Percentiles rank a stretch among this genome's conserved stretches.
These are phyloP conservation scores for Phenganax stokvisi DNA, from an alignment of 92 coral and sea anemone genomes.

Conservation along the genomic window DNA sequence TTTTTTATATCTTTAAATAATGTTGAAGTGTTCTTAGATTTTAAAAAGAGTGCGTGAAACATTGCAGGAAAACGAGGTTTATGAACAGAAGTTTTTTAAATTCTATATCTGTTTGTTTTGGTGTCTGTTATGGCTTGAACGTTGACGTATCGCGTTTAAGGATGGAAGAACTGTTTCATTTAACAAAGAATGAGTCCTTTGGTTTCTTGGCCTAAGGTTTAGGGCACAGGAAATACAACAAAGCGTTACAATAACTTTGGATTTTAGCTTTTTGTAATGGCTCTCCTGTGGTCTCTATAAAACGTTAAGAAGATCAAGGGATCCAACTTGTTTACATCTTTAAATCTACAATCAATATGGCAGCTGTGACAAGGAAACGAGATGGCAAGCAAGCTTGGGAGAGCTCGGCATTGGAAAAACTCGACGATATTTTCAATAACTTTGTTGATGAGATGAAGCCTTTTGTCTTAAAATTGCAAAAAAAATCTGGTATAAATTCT, in stretches of 20 bases:
- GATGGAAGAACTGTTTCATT: not conserved
- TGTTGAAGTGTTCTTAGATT: not conserved
- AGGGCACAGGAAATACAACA: not conserved
- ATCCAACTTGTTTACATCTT: conserved; percentile 7
- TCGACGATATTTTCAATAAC: conserved; percentile 78
- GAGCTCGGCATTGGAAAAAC: conserved; percentile 67
- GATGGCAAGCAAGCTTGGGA: not conserved
- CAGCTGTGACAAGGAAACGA: conserved; percentile 8
- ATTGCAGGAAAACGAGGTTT: not conserved
- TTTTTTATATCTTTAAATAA: not conserved
- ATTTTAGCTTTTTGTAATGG: not conserved
- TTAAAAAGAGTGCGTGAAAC: not conserved
- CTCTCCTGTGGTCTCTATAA: conserved; percentile 2
- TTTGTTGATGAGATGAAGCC: conserved; percentile 90
- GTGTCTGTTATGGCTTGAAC: too few species aligned
- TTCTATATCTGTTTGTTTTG: not conserved
- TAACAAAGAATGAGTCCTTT: not conserved
- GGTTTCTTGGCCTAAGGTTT: not conserved
- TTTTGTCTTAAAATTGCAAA: conserved; percentile 75
- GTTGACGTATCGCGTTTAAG: not conserved
- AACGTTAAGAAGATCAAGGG: conserved; percentile 31
- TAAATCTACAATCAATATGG: conserved; percentile 18
- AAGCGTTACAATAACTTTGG: not conserved
- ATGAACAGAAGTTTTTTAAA: not conserved
- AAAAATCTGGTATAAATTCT: conserved; percentile 65